phyloP scores from a whole-genome alignment of 2,888 invertebrate genomes.

The Noctua janthe region DNA sequence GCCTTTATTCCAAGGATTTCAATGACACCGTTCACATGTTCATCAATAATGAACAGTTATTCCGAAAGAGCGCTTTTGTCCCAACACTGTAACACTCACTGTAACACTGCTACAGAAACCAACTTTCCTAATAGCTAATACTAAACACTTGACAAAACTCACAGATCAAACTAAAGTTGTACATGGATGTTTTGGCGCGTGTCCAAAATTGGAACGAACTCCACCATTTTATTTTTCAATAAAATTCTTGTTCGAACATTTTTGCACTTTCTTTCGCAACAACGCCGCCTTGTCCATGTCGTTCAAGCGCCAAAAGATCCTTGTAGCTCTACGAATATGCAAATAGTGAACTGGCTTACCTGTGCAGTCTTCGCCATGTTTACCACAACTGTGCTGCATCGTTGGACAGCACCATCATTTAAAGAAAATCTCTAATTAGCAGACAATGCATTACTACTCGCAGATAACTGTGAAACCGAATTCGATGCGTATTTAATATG shows the following conservation, averaged over 20 bases:
- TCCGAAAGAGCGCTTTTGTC: background rate
- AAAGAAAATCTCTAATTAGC: conserved; percentile 47
- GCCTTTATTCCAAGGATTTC: background rate
- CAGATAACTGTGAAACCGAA: conserved; percentile 36
- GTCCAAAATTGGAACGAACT: background rate
- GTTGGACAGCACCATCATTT: conserved; percentile 27
- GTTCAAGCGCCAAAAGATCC: background rate
- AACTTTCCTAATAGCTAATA: background rate
- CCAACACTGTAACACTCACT: background rate
- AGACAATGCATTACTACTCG: conserved; percentile 1
- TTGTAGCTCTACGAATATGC: background rate
- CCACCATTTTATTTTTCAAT: background rate
- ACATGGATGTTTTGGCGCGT: background rate
- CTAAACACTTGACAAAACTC: background rate
- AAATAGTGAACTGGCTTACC: conserved; percentile 30
- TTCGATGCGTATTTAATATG: conserved; percentile 46
- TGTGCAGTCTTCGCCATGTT: conserved; percentile 47
- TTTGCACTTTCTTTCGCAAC: background rate
- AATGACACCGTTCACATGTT: background rate
- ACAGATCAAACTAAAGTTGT: background rate
- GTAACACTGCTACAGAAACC: background rate
- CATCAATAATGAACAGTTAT: background rate
- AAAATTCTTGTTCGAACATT: background rate
- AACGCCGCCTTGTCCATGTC: background rate
- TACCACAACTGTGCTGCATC: conserved; percentile 14